These are phyloP conservation scores for Austrofundulus limnaeus DNA, from an alignment of 2,113 vertebrate species.

Conservation along the genomic window DNA sequence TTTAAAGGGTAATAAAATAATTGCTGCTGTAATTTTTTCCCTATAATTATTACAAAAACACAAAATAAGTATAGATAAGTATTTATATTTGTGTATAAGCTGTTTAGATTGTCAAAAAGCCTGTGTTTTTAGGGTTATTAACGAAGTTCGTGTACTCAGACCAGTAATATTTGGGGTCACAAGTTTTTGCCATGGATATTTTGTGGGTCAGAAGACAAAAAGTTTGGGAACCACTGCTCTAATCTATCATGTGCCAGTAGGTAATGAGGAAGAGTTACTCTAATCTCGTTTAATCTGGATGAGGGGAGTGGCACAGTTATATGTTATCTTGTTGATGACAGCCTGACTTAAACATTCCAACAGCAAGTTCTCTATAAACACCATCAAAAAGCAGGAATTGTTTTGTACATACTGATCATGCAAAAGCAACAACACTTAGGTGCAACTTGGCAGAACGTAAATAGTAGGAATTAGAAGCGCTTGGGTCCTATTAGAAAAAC, in stretches of 20 bases:
- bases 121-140: too few species aligned
- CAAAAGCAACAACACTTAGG: background rate
- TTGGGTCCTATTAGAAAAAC: background rate
- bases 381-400: background rate
- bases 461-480: background rate
- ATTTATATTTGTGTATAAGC: too few species aligned
- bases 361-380: background rate
- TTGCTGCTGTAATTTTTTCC: too few species aligned
- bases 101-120: too few species aligned
- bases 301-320: conserved; percentile 36
- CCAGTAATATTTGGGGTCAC: too few species aligned
- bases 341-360: background rate
- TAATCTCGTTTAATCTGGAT: background rate
- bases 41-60: too few species aligned
- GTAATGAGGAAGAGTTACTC: background rate
- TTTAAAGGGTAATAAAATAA: too few species aligned
- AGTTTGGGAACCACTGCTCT: background rate
- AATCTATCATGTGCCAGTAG: background rate
- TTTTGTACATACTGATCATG: background rate
- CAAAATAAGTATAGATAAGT: too few species aligned
- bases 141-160: too few species aligned
- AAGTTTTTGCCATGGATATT: too few species aligned
- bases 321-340: conserved; percentile 7
- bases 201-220: too few species aligned
- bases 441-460: background rate